Evolutionary conservation across 2,113 vertebrate species (phyloP), one percentile per base, ranked within the genome.

Genomic region (Trachemys scripta): DNA sequence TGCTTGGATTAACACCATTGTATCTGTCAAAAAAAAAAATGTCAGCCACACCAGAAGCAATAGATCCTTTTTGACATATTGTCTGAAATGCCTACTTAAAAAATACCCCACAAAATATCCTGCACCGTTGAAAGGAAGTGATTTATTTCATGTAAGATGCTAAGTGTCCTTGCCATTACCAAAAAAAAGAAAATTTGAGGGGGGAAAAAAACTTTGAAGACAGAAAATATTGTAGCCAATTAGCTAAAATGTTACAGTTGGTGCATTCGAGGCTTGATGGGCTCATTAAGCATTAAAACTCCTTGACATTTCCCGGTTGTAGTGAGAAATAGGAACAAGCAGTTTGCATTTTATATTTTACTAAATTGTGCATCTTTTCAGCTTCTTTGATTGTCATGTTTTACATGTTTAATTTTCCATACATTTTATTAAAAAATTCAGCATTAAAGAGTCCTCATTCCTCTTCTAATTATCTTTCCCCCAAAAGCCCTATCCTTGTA

Each of bases 261-360:
- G 96, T 89, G 97, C 97, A 95, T 97, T 98, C 90, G 91, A 96
- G 90, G 98, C 97, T 96, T 97, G 98, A 98, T 90, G 97, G 98
- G 98, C 98, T 99, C 98, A 98, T 99, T 98, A 98, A 98, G 97
- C 98, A 98, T 98, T 98, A 98, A 98, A 97, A 98, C 97, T 98
- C 98, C 96, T 98, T 99, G 98, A 98, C 98, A 98, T 98, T 96
- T 98, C 97, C 96, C 92, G 98, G 97, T 92, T 96, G 96, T 92
- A 95, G 97, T 96, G 93, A 96, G 98, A 96, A 97, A 97, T 92
- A 90, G 82, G 88, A 96, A 96, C 42, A 80, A 90, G 92, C 90
- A 84, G 87, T 98, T 93, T 94, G 93, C 54, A 83, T 97, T 91
- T 96, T 94, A 50, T 93, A 50, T 56, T 90, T 96, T 96, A 72